Percentiles rank a stretch among this genome's conserved stretches.
Evolutionary conservation across 1,140 invertebrate species (phyloP).

Genomic region (Reticulitermes speratus): DNA sequence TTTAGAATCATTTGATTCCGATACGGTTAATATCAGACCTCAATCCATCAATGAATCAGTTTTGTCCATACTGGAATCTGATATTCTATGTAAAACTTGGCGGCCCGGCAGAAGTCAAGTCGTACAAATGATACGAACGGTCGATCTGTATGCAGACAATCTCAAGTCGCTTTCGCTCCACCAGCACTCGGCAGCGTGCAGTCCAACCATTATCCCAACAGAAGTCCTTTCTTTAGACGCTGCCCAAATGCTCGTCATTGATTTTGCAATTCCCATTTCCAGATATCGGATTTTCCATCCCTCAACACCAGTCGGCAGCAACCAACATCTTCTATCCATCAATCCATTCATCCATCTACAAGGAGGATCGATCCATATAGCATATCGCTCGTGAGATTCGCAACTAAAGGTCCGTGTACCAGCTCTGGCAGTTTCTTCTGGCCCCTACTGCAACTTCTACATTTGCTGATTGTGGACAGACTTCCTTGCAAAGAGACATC

Average conservation of each 20-base stretch:
- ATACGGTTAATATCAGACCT: not conserved
- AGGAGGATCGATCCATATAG: not conserved
- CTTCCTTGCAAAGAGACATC: too few species aligned
- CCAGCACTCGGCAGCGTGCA: not conserved
- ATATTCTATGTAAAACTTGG: not conserved
- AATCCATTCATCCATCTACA: constrained; percentile 27
- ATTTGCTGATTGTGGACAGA: too few species aligned
- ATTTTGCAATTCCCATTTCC: constrained; percentile 33
- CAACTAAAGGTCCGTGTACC: not conserved
- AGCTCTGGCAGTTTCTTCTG: too few species aligned
- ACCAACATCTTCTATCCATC: constrained; percentile 30
- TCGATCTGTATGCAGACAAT: constrained; percentile 24
- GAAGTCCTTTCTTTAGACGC: constrained; percentile 23
- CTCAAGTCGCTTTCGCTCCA: constrained; percentile 3
- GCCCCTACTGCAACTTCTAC: too few species aligned
- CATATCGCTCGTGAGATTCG: not conserved
- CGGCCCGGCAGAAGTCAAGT: not conserved
- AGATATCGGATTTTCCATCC: constrained; percentile 32
- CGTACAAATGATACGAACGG: not conserved
- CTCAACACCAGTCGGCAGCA: not conserved
- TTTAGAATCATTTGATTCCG: too few species aligned
- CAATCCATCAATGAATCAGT: not conserved
- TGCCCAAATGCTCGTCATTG: constrained; percentile 32
- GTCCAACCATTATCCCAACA: constrained; percentile 20
- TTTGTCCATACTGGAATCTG: not conserved